Evolutionary conservation across 2,797 vertebrate species (phyloP), one percentile per base, ranked within the genome.

Genomic region (Spinus olivaceus): DNA sequence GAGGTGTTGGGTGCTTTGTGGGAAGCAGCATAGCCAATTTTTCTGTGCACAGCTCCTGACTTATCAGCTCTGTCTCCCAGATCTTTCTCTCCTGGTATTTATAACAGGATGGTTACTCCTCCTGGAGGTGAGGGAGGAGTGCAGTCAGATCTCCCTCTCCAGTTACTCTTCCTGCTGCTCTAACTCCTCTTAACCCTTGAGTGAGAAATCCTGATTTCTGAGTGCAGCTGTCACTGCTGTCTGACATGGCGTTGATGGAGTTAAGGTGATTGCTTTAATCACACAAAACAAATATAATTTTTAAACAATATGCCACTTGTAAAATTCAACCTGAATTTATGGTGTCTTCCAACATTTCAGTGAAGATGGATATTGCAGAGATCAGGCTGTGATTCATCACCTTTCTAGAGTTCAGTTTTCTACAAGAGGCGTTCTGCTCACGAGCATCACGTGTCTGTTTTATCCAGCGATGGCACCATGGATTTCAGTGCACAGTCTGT

Each of bases 31-130:
- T n/a, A 92, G 88, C 56, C 67, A 35, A 37, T 25, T 92, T 79
- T 56, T 94, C 78, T 89, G 30, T 41, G 49, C 16, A 4, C 63
- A 78, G 23, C 41, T 94, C 76, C 33, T 35, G 65, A 11, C n/a
- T 96, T 90, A 69, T 49, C 91, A 91, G 30, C 67, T 93, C 81
- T 83, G 39, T 66, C 82, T 91, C 83, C 1, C 14, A 79, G 33
- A 61, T 53, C 7, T 53, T 79, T 72, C 86, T 65, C 28, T 50
- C 41, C 41, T 22, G 46, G 28, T 74, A 33, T 95, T 97, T 85
- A 17, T 41, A 65, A 21, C 4, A 54, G 23, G 14, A 39, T 71
- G 70, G n/a, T 12, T 90, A 25, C 90, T 91, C 18, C 64, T 93
- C 39, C 67, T 73, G 71, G 77, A 85, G 83, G 33, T 71, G 88